Evolutionary conservation across 2,113 vertebrate genomes (phyloP).

Genomic region (Miniopterus natalensis): DNA sequence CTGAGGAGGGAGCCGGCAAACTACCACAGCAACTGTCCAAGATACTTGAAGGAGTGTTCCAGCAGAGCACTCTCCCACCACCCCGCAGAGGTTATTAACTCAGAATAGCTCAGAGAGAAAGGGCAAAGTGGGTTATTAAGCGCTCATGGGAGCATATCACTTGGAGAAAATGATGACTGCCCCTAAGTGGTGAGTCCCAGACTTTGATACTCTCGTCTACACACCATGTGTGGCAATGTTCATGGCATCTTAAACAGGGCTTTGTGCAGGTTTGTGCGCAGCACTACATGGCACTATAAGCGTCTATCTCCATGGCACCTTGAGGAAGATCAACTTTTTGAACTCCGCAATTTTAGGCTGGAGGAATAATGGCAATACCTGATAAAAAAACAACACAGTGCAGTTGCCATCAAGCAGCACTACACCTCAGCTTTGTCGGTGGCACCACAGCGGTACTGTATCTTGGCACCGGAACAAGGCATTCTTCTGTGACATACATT

Average conservation of each 20-base stretch:
- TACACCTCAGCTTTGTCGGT: no score
- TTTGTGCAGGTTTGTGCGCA: rapidly evolving
- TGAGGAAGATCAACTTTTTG: background rate
- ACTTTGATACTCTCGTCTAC: no score
- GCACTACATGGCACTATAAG: background rate
- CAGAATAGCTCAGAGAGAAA: background rate
- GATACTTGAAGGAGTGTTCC: background rate
- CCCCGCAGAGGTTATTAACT: background rate
- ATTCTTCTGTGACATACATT: background rate
- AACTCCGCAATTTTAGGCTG: background rate
- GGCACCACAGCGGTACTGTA: background rate
- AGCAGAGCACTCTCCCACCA: no score
- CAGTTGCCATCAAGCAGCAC: background rate
- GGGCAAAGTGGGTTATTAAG: background rate
- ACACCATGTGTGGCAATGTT: no score
- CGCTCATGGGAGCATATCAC: no score
- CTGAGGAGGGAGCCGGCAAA: no score
- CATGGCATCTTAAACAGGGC: background rate
- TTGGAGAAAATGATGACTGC: background rate
- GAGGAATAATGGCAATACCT: background rate
- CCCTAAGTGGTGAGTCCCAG: background rate
- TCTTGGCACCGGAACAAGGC: background rate
- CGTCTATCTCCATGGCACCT: background rate
- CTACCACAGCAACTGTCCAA: background rate
- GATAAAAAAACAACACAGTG: background rate